Conservation (phyloP, 1,140 invertebrate genomes). For the Drosophila equinoxialis region DNA sequence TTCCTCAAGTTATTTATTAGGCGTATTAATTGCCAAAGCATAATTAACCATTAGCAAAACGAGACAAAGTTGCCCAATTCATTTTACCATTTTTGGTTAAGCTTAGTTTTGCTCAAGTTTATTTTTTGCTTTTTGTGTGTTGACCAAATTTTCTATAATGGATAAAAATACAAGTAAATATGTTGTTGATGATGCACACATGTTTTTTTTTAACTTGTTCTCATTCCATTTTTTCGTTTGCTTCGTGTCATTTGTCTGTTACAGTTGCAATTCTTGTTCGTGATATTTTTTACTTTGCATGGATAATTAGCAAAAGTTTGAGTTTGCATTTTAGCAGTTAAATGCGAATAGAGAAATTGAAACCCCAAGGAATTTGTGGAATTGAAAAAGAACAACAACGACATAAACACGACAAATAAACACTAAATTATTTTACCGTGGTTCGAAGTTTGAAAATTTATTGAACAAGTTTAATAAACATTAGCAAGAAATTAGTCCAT, state of each 20-base stretch:
- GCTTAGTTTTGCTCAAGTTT: constrained; percentile 20
- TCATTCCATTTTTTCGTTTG: constrained; percentile 18
- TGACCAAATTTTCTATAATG: constrained; percentile 10
- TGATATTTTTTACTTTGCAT: constrained; percentile 69
- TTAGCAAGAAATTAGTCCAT: too few relatives aligned
- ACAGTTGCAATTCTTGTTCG: constrained; percentile 53
- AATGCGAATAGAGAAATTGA: constrained; percentile 55
- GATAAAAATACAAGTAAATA: constrained; percentile 27
- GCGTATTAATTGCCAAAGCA: constrained; percentile 42
- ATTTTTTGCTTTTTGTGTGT: constrained; percentile 3
- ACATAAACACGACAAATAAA: background rate
- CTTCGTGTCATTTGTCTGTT: constrained; percentile 11
- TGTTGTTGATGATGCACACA: constrained; percentile 11
- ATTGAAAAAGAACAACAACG: constrained; percentile 19
- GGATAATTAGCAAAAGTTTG: constrained; percentile 53
- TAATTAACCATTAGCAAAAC: constrained; percentile 40
- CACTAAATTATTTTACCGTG: background rate
- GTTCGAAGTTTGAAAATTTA: background rate
- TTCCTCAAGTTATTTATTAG: background rate
- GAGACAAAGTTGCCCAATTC: constrained; percentile 59
- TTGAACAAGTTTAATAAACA: too few relatives aligned
- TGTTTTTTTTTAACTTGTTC: constrained; percentile 40
- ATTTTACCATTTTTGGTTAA: constrained; percentile 45
- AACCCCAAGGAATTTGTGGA: constrained; percentile 33
- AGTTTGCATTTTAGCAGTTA: constrained; percentile 35